Base-by-base conservation (phyloP, 2,888 invertebrate genomes). In the Anthoptus insignis region DNA sequence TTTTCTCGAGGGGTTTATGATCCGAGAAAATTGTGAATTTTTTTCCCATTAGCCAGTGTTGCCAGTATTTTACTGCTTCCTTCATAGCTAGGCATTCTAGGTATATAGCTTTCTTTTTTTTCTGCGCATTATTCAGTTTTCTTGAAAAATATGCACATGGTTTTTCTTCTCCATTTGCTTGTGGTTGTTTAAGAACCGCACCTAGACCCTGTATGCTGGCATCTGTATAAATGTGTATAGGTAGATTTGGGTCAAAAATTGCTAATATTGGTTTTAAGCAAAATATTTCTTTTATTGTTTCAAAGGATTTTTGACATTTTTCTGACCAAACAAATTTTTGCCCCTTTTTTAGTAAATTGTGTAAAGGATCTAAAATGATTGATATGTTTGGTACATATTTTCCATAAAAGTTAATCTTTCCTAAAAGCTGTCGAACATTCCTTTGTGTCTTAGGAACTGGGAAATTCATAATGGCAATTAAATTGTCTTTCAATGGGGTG, bases 391-490 rank as follows among this genome's bases (percentile, higher is more conserved):
- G 68, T 21, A 70, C 32, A 52, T 45, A 70, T 49, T 70, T 64
- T 16, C 39, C 37, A 58, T 68, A 58, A 29, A 66, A 67, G 24
- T 64, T 66, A 11, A 64, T 50, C 54, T 70, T 70, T 1, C 68
- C 66, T 2, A 68, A 14, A 45, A 68, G 66, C 32, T 68, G 70
- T 3, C 68, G 50, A n/a, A 70, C 22, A 65, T 63, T 56, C 66
- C 66, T 42, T 61, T 16, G 22, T 34, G 66, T 58, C 57, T 65
- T 3, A 24, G 67, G 69, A 14, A 34, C 22, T 5, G 67, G 67
- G 50, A 76, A 76, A 21, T 72, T 47, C 61, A 63, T 74, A 64
- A 75, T 68, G 1, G 76, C 45, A n/a, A 63, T 76, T 61, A 76
- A 70, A 68, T 78, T 71, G 59, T 73, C 66, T 45, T 70, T 72